These are phyloP conservation scores for Tetrax tetrax DNA, from an alignment of 2,113 vertebrate genomes.

Conservation along the genomic window DNA sequence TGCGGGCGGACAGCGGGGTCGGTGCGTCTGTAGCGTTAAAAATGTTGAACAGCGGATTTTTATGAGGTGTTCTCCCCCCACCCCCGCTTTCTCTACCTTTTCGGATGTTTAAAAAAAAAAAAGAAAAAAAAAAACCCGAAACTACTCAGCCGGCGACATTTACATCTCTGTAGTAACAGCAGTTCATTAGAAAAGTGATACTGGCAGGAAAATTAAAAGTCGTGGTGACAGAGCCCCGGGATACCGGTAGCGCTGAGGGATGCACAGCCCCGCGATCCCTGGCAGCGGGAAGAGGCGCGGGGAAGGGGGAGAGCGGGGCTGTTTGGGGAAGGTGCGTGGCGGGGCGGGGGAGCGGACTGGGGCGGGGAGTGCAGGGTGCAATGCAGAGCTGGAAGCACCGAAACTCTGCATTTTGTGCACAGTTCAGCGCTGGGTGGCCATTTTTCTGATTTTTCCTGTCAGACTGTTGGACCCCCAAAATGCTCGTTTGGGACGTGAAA, in stretches of 20 bases:
- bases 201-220: neutral
- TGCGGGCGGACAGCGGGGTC: neutral
- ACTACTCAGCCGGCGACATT: neutral
- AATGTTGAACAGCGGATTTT: neutral
- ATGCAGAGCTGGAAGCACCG: neutral
- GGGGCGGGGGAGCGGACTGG: neutral
- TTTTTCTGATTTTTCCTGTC: conserved; percentile 11
- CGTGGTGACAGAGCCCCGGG: neutral
- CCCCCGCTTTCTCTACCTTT: neutral
- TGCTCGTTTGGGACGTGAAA: neutral
- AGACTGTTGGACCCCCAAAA: neutral
- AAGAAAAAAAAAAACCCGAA: neutral
- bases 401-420: conserved; percentile 48
- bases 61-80: neutral
- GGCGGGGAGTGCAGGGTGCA: neutral
- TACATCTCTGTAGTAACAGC: neutral
- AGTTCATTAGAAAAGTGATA: neutral
- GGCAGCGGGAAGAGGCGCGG: neutral
- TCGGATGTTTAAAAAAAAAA: neutral
- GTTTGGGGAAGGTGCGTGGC: too few species aligned
- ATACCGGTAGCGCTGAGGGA: neutral
- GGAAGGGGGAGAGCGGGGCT: neutral
- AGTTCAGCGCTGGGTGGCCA: conserved; percentile 45
- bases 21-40: neutral
- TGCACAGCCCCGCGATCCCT: too few species aligned